Evolutionary conservation across 2,797 vertebrate species (phyloP).

Genomic region (Melanotaenia parkinsoni): DNA sequence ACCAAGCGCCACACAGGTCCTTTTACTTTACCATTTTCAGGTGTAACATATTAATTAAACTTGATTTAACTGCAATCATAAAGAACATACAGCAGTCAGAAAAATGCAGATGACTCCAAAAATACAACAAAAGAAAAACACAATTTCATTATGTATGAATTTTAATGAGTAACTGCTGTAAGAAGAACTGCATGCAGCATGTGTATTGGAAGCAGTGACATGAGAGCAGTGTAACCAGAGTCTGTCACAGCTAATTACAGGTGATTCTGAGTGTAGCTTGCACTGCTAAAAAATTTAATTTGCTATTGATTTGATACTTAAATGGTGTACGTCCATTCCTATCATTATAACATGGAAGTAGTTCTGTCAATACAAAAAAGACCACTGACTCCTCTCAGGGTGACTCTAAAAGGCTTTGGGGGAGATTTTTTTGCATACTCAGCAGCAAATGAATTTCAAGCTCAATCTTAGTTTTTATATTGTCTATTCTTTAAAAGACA

Average conservation of each 20-base stretch:
- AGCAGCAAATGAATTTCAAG: slow-evolving; percentile 45
- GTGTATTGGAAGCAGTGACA: slow-evolving; percentile 66
- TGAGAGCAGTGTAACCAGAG: slow-evolving; percentile 74
- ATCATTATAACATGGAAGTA: slow-evolving; percentile 83
- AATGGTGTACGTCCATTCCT: slow-evolving; percentile 83
- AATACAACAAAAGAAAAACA: slow-evolving; percentile 11
- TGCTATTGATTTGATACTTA: slow-evolving; percentile 88
- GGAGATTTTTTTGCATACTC: slow-evolving; percentile 62
- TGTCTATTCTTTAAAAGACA: neutral
- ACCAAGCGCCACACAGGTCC: slow-evolving; percentile 59
- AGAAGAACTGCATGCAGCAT: slow-evolving; percentile 25
- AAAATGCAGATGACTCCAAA: slow-evolving; percentile 17
- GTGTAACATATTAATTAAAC: slow-evolving; percentile 48
- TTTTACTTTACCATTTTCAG: slow-evolving; percentile 70
- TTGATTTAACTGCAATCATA: slow-evolving; percentile 27
- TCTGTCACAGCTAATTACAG: slow-evolving; percentile 86
- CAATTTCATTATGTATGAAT: slow-evolving; percentile 45
- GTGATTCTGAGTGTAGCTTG: slow-evolving; percentile 84
- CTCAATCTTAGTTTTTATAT: slow-evolving; percentile 10
- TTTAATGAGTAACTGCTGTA: slow-evolving; percentile 41
- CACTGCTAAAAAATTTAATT: slow-evolving; percentile 88
- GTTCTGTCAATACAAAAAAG: slow-evolving; percentile 79
- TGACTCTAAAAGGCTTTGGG: slow-evolving; percentile 53
- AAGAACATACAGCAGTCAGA: slow-evolving; percentile 28
- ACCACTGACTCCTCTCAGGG: slow-evolving; percentile 75